Conservation (phyloP, 1,140 invertebrate genomes). For the Nixonia krombeini region DNA sequence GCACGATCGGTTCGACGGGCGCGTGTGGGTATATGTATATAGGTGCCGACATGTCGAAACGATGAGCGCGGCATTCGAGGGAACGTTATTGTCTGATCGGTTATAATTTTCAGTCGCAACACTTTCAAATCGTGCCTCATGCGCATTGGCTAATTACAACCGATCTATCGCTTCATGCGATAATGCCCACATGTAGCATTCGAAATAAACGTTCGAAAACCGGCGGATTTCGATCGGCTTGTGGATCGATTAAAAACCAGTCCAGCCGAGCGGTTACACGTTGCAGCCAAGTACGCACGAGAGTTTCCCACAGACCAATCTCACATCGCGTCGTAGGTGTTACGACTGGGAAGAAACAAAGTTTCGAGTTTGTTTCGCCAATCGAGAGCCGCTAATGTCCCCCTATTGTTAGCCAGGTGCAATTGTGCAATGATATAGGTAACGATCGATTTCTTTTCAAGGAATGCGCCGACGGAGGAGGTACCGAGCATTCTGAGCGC, state of each 20-base stretch:
- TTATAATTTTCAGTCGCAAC: constrained; percentile 40
- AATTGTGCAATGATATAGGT: constrained; percentile 60
- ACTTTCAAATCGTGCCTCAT: constrained; percentile 45
- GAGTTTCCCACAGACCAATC: constrained; percentile 26
- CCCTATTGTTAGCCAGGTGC: constrained; percentile 53
- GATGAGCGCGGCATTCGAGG: constrained; percentile 32
- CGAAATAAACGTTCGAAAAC: not conserved
- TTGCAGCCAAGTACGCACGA: constrained; percentile 1
- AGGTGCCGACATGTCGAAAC: constrained; percentile 44
- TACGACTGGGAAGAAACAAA: constrained; percentile 40
- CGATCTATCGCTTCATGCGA: not conserved
- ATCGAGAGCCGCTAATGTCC: constrained; percentile 55
- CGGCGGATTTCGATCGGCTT: not conserved
- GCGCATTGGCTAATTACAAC: constrained; percentile 24
- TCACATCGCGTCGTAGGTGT: constrained; percentile 37
- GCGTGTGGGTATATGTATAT: constrained; percentile 36
- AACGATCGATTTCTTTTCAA: constrained; percentile 63
- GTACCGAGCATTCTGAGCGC: constrained; percentile 60
- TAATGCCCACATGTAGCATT: too few relatives aligned
- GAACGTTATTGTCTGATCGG: constrained; percentile 46
- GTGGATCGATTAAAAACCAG: too few relatives aligned
- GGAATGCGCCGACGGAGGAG: constrained; percentile 59
- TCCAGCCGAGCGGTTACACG: too few relatives aligned
- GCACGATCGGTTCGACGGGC: constrained; percentile 36
- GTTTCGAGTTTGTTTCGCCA: constrained; percentile 45